Conservation (phyloP, 1,140 invertebrate species). For the Babylonia areolata region DNA sequence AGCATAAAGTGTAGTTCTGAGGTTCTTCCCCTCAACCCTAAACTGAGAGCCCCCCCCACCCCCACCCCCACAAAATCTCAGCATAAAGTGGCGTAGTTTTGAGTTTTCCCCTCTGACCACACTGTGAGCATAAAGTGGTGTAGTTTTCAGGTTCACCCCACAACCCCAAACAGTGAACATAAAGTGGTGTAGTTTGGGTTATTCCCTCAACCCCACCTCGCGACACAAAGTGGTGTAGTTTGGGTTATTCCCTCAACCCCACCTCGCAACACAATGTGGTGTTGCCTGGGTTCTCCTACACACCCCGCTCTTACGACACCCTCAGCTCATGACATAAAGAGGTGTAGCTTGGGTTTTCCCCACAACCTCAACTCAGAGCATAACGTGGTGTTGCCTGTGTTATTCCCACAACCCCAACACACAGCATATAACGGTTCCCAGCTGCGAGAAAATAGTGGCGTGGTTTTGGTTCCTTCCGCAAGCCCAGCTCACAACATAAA, state of each 20-base stretch:
- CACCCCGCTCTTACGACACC: too few relatives aligned
- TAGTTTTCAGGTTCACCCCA: too few relatives aligned
- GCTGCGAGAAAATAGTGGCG: conserved; percentile 63
- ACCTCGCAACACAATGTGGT: conserved; percentile 72
- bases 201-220: neutral
- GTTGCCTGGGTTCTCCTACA: neutral
- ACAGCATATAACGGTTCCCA: too few relatives aligned
- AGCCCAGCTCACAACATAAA: neutral
- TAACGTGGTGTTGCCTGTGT: too few relatives aligned
- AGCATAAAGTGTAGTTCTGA: too few relatives aligned
- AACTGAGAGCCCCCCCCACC: too few relatives aligned
- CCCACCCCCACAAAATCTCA: too few relatives aligned
- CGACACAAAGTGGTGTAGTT: neutral
- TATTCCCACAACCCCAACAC: conserved; percentile 67
- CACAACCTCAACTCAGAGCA: conserved; percentile 76
- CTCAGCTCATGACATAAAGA: neutral
- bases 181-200: conserved; percentile 54
- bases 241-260: conserved; percentile 69
- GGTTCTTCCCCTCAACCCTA: too few relatives aligned
- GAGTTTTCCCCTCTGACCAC: too few relatives aligned
- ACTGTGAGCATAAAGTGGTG: too few relatives aligned
- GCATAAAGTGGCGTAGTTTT: too few relatives aligned
- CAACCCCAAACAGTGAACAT: conserved; percentile 70
- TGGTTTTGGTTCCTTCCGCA: neutral
- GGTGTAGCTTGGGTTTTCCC: conserved; percentile 53